Base-by-base conservation (phyloP, 2,888 invertebrate species). In the Keiferia lycopersicella region DNA sequence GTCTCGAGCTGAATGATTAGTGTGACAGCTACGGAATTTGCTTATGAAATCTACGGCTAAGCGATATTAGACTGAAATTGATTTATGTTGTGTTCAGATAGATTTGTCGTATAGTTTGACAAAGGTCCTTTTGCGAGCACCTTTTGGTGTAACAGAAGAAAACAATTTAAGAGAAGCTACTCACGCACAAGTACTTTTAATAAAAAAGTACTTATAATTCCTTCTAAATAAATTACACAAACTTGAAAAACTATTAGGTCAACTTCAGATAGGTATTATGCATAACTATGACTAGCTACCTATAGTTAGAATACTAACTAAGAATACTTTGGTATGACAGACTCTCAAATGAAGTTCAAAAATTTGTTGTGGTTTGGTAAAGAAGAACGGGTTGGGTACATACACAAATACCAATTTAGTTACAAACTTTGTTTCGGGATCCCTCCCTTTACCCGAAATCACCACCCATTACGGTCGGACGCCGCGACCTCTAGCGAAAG, bases 1-100 rank as follows among this genome's bases (percentile, higher is more conserved):
- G 82, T 84, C 83, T 73, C 67, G 59, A 69, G 73, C 75, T 82
- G 81, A 84, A 79, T 84, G 83, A 86, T 83, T 80, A 82, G 80
- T 80, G 79, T 73, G 79, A 79, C 82, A 79, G 73, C 71, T 69
- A 72, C 62, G 72, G 72, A 74, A 78, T 79, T 78, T 74, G 76
- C 75, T 79, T 76, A 76, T 78, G 78, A 78, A 73, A 69, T 66
- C 68, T 66, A 65, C 64, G 62, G 64, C 66, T 57, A 63, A 66
- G 67, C 68, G 69, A 70, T 70, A 68, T 68, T 69, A 65, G 65
- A 63, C 45, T 63, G 61, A 61, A 51, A 65, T 66, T 71, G 72
- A 72, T 70, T 69, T 69, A 72, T 71, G 68, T 56, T 26, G 56
- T 56, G 67, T 61, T 61, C 53, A 26, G 56, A 56, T 48, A 38